phyloP scores from a whole-genome alignment of 1,140 invertebrate species.

The Bombyx mandarina region DNA sequence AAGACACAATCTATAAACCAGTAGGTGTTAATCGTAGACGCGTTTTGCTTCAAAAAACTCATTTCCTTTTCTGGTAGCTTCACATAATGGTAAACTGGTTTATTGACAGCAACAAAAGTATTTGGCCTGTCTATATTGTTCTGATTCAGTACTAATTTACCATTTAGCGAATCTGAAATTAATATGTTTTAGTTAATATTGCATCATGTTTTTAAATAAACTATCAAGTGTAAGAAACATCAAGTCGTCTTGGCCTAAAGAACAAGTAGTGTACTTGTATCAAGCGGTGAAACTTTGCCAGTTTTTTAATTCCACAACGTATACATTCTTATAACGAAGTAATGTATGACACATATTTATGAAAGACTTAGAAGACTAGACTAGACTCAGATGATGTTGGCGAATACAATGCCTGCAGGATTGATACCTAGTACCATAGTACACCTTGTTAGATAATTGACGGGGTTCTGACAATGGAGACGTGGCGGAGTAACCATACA shows the following conservation, averaged over 20 bases:
- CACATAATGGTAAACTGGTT: constrained; percentile 73
- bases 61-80: constrained; percentile 73
- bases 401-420: too few species aligned
- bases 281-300: too few species aligned
- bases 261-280: too few species aligned
- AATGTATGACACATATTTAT: too few species aligned
- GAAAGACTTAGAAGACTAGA: too few species aligned
- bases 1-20: constrained; percentile 86
- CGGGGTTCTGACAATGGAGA: too few species aligned
- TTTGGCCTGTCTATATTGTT: constrained; percentile 69
- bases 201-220: not conserved
- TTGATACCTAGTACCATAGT: too few species aligned
- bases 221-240: not conserved
- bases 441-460: too few species aligned
- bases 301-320: too few species aligned
- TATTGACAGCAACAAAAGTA: constrained; percentile 75
- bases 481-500: too few species aligned
- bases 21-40: constrained; percentile 76
- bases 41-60: constrained; percentile 73
- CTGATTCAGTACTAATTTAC: constrained; percentile 75
- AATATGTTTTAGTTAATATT: constrained; percentile 2
- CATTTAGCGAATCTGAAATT: constrained; percentile 75
- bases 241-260: not conserved
- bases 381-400: too few species aligned
- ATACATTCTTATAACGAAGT: too few species aligned